Percentiles rank a stretch among this genome's conserved stretches.
phyloP scores from a whole-genome alignment of 2,113 vertebrate genomes.

The Pelecanoides urinatrix region DNA sequence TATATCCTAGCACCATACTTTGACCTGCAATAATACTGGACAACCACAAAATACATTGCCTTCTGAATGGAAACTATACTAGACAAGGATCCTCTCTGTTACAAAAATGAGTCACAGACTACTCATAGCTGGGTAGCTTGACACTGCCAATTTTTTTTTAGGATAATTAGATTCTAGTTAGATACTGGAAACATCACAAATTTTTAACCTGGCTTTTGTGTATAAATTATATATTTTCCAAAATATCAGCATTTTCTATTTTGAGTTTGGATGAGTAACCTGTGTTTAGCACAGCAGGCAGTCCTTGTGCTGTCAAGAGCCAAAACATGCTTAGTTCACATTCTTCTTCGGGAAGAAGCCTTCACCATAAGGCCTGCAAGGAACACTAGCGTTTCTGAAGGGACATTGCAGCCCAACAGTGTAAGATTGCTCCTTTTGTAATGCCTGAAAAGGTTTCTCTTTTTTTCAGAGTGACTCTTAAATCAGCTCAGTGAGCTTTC shows the following conservation, averaged over 20 bases:
- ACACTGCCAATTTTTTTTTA: slow-evolving; percentile 35
- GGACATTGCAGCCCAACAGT: not conserved
- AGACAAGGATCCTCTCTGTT: not conserved
- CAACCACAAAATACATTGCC: not conserved
- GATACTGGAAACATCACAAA: slow-evolving; percentile 18
- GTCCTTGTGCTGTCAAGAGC: not conserved
- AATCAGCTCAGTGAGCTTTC: not conserved
- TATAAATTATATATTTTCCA: slow-evolving; percentile 64
- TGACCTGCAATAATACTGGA: not conserved
- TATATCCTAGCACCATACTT: not conserved
- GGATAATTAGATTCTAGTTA: slow-evolving; percentile 54
- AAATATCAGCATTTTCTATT: slow-evolving; percentile 62
- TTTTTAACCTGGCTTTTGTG: slow-evolving; percentile 35
- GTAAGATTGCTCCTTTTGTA: not conserved
- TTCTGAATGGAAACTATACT: not conserved
- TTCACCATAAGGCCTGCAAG: not conserved
- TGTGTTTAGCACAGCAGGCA: slow-evolving; percentile 57
- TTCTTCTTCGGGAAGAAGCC: not conserved
- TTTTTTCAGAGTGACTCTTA: not conserved
- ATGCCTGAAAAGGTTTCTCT: not conserved
- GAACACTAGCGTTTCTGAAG: not conserved
- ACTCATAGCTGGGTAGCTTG: slow-evolving; percentile 23
- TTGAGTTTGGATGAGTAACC: slow-evolving; percentile 51
- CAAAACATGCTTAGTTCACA: not conserved
- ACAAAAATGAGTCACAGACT: slow-evolving; percentile 27